phyloP scores from a whole-genome alignment of 2,797 vertebrate genomes.

The Aldrovandia affinis region DNA sequence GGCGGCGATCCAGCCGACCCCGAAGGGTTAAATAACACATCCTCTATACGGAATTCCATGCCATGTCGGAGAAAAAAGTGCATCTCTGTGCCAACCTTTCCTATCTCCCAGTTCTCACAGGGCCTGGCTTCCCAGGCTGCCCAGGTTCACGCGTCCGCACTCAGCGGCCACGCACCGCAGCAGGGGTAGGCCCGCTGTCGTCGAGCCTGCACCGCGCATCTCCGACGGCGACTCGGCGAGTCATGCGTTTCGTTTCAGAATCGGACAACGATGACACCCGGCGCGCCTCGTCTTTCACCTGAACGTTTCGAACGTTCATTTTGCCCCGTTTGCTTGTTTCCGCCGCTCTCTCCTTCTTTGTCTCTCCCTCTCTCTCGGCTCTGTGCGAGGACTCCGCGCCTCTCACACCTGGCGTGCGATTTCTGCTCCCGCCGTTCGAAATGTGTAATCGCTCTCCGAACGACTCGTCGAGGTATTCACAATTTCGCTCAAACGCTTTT shows the following conservation, averaged over 20 bases:
- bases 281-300: neutral
- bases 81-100: neutral
- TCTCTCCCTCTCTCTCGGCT: neutral
- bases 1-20: too few species aligned
- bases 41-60: neutral
- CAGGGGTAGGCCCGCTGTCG: too few species aligned
- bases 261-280: neutral
- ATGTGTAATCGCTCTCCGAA: conserved; percentile 13
- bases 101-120: neutral
- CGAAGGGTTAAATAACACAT: too few species aligned
- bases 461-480: conserved; percentile 11
- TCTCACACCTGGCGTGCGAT: conserved; percentile 11
- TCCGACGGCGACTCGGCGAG: neutral
- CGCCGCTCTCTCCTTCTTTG: neutral
- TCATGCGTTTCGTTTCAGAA: neutral
- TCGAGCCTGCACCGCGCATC: neutral
- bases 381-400: neutral
- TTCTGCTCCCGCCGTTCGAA: neutral
- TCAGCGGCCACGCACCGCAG: too few species aligned
- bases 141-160: neutral
- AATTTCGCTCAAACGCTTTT: conserved; percentile 15
- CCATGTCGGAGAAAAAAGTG: neutral
- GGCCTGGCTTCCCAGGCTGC: neutral
- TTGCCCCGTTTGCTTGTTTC: neutral
- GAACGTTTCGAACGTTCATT: neutral